Base-by-base conservation (phyloP, 1,140 invertebrate species). In the Aphis gossypii region DNA sequence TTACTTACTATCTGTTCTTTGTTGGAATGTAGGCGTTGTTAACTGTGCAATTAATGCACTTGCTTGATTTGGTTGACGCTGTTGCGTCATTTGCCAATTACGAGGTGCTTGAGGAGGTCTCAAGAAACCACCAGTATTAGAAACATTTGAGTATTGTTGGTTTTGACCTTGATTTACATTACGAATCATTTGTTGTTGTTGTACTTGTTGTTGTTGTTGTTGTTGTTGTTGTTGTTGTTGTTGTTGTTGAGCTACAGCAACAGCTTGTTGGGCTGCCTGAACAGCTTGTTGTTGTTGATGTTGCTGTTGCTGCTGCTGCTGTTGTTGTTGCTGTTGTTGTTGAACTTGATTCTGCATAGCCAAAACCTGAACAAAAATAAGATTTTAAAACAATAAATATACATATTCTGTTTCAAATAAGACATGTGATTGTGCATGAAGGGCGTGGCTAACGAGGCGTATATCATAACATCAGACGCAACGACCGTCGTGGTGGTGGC, bases 61-160 rank as follows among this genome's bases (percentile, higher is more conserved):
- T 35, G 90, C 68, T 93, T 93, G 92, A 93, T 86, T 93, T 41
- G 92, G 92, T 93, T 93, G 92, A 56, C 92, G 92, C 25, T 84
- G 92, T 93, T 93, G 94, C 94, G 94, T 94, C 94, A 94, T 94
- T n/a, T 94, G 92, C 94, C 94, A 94, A 23, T 93, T 93, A 1
- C 84, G 87, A n/a, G 84, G 84, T 2, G 56, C 90, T 91, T 92
- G 94, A 51, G 92, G 25, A n/a, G 92, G 92, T 30, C 82, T 93
- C 25, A 93, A 84, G 25, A 93, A 93, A 84, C 92, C 92, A 84
- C 76, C 76, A 41, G 68, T 56, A 56, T 93, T 93, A 18, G 92
- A 41, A 30, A 93, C 82, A 86, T 93, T 86, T 23, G 90, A 51
- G 23, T 94, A 90, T 35, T 94, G 93, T 25, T 92, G 91, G n/a